Base-by-base conservation (phyloP, 2,888 invertebrate species). In the Tuta absoluta region DNA sequence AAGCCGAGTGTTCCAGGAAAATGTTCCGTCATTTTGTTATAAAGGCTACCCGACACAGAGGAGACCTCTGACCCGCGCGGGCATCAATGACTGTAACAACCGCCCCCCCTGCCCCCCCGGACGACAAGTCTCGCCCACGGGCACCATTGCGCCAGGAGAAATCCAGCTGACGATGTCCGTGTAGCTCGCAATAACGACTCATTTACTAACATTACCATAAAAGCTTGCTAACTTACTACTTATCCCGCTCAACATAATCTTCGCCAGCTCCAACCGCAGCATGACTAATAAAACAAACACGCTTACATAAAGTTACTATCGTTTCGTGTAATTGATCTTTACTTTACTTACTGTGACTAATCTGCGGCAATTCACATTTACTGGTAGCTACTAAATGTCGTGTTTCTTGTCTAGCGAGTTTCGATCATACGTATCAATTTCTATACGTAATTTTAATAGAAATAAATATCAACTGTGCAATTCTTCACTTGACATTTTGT, bases 401-500 rank as follows among this genome's bases (percentile, higher is more conserved):
- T 37, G 41, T 23, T 38, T 38, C 58, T n/a, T 59, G 59, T 59
- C 37, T 19, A 21, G 38, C 41, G n/a, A n/a, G 45, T 45, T 60
- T 45, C 14, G 60, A 45, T 45, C 24, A 17, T 45, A 45, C 24
- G 45, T 24, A 56, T 56, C 33, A 56, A 56, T 56, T 56, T 60
- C 17, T 21, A 24, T 60, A 48, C 33, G 60, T 60, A 45, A 60
- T 45, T 60, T 24, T 60, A 28, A 10, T n/a, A 28, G 28, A 61
- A 61, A 23, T 49, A 48, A 49, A 49, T 49, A 49, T 48, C 60
- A 61, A 49, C 19, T 48, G 48, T 61, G 49, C 48, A 60, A 61
- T 61, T 60, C 33, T 49, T 61, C 49, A 61, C 61, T 49, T 61
- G 61, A 61, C 61, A 61, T 61, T 61, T 61, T 61, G 49, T 33